Base-by-base conservation (phyloP, 2,797 vertebrate genomes). In the Chaetophractus vellerosus region DNA sequence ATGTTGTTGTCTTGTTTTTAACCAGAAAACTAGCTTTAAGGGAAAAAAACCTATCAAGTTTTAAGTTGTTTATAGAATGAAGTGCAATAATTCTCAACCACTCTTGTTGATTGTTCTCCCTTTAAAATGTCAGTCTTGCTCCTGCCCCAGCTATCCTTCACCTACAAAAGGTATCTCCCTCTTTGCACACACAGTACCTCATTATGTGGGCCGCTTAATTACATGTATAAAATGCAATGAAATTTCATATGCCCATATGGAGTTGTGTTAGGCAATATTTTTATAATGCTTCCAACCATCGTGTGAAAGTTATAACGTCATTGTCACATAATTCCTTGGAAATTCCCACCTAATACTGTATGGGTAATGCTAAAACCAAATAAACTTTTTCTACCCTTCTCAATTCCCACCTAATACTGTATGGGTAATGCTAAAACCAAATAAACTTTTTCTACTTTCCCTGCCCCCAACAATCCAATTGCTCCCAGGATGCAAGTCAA, bases 121-220 rank as follows among this genome's bases (percentile, higher is more conserved):
- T 85, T 95, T 66, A 75, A 95, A 85, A 92, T 50, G 83, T 68
- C 57, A n/a, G 55, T 64, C 88, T 95, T 81, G 41, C 33, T 86
- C 63, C 81, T 81, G 45, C 36, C 23, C 41, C 31, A 36, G 71
- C 79, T 89, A 85, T 92, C 96, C 94, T 90, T 90, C 88, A 59
- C 95, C 82, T 94, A 91, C 75, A 85, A 64, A 96, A 94, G 86
- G 48, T 86, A 87, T 93, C 93, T 79, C 71, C 79, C 61, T 69
- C 85, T 84, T 9, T 31, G 2, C 52, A 95, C 8, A 1, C 66
- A 74, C 88, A 84, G 81, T 84, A 12, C 97, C 94, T 92, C 72
- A 94, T 91, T 97, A 85, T 96, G 95, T 92, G 59, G 64, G 69
- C 75, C 93, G 90, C 91, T 95, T 97, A 97, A 91, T 93, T 95